A percentile compares a stretch with the other conserved stretches of the same genome.
Conservation (phyloP, 1,140 invertebrate species). For the Polypedilum pembai region DNA sequence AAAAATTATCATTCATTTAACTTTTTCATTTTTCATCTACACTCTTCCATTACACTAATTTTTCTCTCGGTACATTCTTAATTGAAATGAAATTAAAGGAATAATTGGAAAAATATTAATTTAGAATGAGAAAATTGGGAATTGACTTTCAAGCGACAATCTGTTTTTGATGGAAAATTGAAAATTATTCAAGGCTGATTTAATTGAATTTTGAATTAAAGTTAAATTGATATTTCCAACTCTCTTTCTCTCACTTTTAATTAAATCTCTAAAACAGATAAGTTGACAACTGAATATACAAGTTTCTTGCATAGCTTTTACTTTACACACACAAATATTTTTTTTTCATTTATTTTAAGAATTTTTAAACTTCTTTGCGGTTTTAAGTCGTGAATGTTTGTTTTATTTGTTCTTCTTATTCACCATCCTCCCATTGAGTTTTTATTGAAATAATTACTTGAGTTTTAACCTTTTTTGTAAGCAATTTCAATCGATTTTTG, state of each 20-base stretch:
- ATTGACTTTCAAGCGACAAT: background rate
- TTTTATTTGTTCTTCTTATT: too few relatives aligned
- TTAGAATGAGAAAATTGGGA: background rate
- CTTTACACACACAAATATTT: background rate
- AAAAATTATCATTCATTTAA: too few relatives aligned
- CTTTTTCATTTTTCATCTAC: too few relatives aligned
- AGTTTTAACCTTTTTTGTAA: background rate
- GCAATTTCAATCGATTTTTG: background rate
- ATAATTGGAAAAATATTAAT: conserved; percentile 27
- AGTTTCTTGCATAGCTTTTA: background rate
- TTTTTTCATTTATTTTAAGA: background rate
- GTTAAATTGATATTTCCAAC: background rate
- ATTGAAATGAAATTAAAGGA: conserved; percentile 20
- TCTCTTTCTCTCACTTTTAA: background rate
- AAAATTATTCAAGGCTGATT: background rate
- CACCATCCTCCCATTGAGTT: too few relatives aligned
- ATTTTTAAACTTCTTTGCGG: background rate
- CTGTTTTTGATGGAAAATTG: background rate
- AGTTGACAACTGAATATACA: background rate
- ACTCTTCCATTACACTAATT: background rate
- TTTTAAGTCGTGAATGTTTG: background rate
- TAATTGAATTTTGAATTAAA: conserved; percentile 3
- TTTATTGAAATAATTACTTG: too few relatives aligned
- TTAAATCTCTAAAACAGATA: background rate
- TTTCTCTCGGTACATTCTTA: background rate